A percentile compares a stretch with the other conserved stretches of the same genome.
These are phyloP conservation scores for Picathartes gymnocephalus DNA, from an alignment of 2,113 vertebrate genomes.

Conservation along the genomic window DNA sequence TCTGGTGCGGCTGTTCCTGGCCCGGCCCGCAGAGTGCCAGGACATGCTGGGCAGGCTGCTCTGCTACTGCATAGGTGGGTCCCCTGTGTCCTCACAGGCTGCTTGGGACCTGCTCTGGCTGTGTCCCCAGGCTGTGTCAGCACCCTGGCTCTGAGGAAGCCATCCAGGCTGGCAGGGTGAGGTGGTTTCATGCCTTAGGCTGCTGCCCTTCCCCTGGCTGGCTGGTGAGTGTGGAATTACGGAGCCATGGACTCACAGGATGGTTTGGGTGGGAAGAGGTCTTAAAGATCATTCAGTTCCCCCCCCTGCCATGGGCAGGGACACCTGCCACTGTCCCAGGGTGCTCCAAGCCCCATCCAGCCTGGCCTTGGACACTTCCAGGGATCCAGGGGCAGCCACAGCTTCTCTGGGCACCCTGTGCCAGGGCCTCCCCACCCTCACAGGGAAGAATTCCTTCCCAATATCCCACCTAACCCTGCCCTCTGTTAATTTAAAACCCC, in stretches of 20 bases:
- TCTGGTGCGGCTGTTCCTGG: constrained; percentile 83
- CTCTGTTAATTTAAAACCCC: background rate
- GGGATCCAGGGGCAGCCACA: background rate
- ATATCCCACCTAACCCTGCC: background rate
- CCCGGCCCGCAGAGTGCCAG: constrained; percentile 90
- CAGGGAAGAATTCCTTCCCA: background rate
- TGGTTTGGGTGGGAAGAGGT: background rate
- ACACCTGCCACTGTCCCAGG: background rate
- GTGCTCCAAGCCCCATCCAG: rapidly evolving
- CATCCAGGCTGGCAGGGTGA: background rate
- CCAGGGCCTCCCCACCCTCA: background rate
- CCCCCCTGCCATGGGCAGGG: background rate
- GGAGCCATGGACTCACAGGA: background rate
- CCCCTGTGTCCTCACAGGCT: background rate
- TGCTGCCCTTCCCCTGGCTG: background rate
- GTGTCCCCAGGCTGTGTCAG: background rate
- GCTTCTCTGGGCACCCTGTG: background rate
- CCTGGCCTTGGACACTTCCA: background rate
- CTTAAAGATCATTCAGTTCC: background rate
- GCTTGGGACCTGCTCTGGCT: background rate
- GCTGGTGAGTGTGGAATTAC: background rate
- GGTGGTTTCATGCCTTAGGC: background rate
- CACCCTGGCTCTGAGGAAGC: background rate
- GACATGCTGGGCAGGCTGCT: constrained; percentile 90
- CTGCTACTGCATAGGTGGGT: constrained; percentile 85